Base-by-base conservation (phyloP, 2,113 vertebrate genomes). In the Xyrauchen texanus region DNA sequence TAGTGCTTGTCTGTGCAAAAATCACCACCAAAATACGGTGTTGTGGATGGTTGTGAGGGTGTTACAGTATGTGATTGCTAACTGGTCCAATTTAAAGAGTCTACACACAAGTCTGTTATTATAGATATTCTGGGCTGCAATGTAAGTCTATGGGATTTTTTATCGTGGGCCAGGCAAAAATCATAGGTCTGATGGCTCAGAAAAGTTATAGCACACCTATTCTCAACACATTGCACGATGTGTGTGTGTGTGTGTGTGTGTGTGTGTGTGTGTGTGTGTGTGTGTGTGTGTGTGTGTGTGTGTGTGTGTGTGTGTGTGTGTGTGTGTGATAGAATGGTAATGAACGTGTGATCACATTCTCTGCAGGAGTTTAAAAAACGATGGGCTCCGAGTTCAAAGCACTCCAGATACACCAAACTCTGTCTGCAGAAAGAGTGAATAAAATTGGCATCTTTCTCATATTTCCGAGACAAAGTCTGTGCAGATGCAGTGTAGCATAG, bases 391-490 rank as follows among this genome's bases (percentile, higher is more conserved):
- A 53, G 71, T 68, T 83, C 13, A 62, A 51, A 72, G 62, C 74
- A 81, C 49, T 77, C 63, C 81, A 88, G 80, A 63, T 88, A 84
- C 84, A 89, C 89, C 86, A 90, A 91, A 92, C 88, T 88, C 89
- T 87, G 86, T 88, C 89, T 85, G 87, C 87, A 82, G 83, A 89
- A 88, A 91, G 86, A 91, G 90, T 91, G 91, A 92, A 93, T 93
- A 92, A 92, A 34, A 93, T 90, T 85, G 90, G 90, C 83, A 88
- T 92, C 89, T 89, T 87, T 81, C 79, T 76, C 21, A 65, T 77
- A 85, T 81, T 86, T 85, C 60, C 73, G 77, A 79, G 68, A 74
- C 74, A 81, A 79, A 81, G 68, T 74, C 65, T 67, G 62, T 70
- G 65, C 74, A 70, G 72, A 69, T 77, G 76, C 47, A 63, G 68